Base-by-base conservation (phyloP, 2,113 vertebrate genomes). In the Chunga burmeisteri region DNA sequence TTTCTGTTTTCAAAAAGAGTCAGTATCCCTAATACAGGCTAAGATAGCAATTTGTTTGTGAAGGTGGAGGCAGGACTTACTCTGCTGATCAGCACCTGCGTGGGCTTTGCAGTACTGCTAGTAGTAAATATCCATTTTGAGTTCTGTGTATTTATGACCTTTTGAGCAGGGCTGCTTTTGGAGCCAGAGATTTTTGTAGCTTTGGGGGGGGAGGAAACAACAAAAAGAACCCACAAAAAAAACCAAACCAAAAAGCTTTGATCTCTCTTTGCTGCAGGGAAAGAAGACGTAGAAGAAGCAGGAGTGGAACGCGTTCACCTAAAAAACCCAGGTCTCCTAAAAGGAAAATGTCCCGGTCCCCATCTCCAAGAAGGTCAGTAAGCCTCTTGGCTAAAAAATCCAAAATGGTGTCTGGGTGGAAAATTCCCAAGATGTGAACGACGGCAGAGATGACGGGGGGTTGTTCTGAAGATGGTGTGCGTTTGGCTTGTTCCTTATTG, bases 301-400 rank as follows among this genome's bases (percentile, higher is more conserved):
- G 99, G 58, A 99, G 98, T 66, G 98, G 98, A 30, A 98, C 99
- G 5, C 97, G 99, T 6, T 99, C 99, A 38, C 99, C 99, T 23
- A 99, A 99, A 63, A 99, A 99, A 61, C 98, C 98, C 30, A 90
- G 99, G 15, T 99, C 99, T 38, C 99, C 99, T 10, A 99, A 98
- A 83, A 98, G 98, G 94, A 99, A 98, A 92, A 49, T 97, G 47
- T 99, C 99, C 49, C 98, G 98, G 23, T 99, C 99, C 27, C 99
- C 99, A 0, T 99, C 99, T 0, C 99, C 99, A 17, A 98, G 99
- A 40, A 99, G 99, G 99, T 99, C 95, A 96, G 98, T 71, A 7
- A 7, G 6, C 6, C 62, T 13, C 40, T 21, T 11, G 59, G 46
- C 22, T 65, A 2, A 6, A 2, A 10, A 11, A 27, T 11, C 38